Evolutionary conservation across 1,140 invertebrate genomes (phyloP), one percentile per base, ranked within the genome.

Genomic region (Tenebrio molitor): DNA sequence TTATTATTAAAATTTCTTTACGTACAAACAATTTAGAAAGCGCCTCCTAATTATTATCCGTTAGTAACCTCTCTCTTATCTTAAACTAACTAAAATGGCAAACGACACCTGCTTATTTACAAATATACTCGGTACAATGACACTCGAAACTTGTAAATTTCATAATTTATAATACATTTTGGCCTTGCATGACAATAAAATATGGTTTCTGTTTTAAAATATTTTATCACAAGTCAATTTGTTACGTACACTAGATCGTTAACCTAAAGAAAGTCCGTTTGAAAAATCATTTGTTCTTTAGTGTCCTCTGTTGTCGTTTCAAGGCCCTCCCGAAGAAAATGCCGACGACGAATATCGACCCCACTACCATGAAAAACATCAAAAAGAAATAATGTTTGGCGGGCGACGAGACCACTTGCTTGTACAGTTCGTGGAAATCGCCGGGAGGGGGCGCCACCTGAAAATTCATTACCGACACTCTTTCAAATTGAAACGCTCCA

Each of bases 241-340:
- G 23, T 68, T 58, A 58, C 19, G 42, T 44, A 44, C 44, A 50
- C 44, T 29, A 58, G n/a, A n/a, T n/a, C n/a, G 5, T 12, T 39
- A 39, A 39, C 36, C 12, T 39, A 39, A 10, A 4, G 4, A 5
- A 50, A 19, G 23, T 1, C 15, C 44, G 12, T 23, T 29, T 29
- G 8, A 12, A 68, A 7, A 16, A 50, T 83, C 76, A 83, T 78
- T 83, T 83, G 21, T 81, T 81, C 68, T 83, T 83, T 7, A 79
- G 36, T 33, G 80, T 29, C 72, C 75, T 79, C 46, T 81, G 81
- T n/a, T n/a, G n/a, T 80, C 91, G 86, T 79, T 91, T 90, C 1
- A 92, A 91, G 17, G 92, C 88, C 75, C 93, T 85, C 0, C 95
- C 95, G 81, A 93, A 95, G 74, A 93, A 92, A 64, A 96, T 84